Evolutionary conservation across 2,113 vertebrate species (phyloP).

Genomic region (Pyxicephalus adspersus): DNA sequence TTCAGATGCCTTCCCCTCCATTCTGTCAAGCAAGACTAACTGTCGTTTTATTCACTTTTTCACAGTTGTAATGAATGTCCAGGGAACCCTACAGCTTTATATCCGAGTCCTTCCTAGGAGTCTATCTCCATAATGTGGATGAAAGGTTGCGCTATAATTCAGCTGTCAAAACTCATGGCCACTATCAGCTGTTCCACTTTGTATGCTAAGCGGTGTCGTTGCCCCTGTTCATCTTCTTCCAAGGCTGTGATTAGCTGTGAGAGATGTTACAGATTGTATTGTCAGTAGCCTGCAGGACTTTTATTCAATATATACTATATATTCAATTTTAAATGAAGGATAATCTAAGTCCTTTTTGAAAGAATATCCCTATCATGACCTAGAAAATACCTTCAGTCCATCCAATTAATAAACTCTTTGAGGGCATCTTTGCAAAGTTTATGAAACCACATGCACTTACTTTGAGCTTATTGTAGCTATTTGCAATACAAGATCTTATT

Average conservation of each 20-base stretch:
- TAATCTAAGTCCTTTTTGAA: too few relatives aligned
- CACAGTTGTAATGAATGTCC: slow-evolving; percentile 43
- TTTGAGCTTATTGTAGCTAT: too few relatives aligned
- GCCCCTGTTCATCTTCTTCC: slow-evolving; percentile 94
- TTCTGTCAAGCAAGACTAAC: slow-evolving; percentile 53
- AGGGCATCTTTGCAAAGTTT: too few relatives aligned
- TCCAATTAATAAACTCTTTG: too few relatives aligned
- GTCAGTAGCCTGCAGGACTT: background rate
- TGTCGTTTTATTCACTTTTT: slow-evolving; percentile 26
- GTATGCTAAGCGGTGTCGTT: slow-evolving; percentile 89
- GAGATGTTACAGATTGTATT: background rate
- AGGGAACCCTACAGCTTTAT: slow-evolving; percentile 29
- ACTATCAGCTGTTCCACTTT: slow-evolving; percentile 95
- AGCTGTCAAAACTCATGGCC: slow-evolving; percentile 97
- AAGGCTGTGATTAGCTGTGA: slow-evolving; percentile 88
- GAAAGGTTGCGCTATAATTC: slow-evolving; percentile 68
- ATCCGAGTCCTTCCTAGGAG: slow-evolving; percentile 52
- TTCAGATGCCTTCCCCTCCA: slow-evolving; percentile 56
- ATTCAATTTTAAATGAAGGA: background rate
- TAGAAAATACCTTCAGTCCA: too few relatives aligned
- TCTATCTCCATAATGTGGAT: slow-evolving; percentile 58
- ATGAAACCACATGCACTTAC: too few relatives aligned
- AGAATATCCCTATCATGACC: too few relatives aligned
- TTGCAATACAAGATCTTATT: too few relatives aligned
- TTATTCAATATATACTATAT: background rate